These are phyloP conservation scores for Dreissena polymorpha DNA, from an alignment of 1,140 invertebrate genomes.

Conservation along the genomic window DNA sequence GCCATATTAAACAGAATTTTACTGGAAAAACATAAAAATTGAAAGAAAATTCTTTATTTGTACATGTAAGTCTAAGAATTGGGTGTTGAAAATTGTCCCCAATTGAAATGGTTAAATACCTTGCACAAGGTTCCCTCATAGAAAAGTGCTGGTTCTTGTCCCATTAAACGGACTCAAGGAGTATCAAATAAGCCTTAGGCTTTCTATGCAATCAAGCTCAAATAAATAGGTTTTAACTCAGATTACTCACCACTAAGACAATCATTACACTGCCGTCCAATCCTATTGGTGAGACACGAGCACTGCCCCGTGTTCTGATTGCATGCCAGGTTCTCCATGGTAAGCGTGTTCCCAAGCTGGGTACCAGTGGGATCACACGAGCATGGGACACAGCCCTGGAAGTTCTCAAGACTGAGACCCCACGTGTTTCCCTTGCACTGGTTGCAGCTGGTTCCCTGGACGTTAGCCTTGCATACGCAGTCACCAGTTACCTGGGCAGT, in stretches of 20 bases:
- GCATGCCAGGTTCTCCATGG: conserved; percentile 82
- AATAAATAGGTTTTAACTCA: too few species aligned
- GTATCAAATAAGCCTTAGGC: too few species aligned
- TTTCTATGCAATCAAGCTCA: too few species aligned
- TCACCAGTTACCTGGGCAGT: conserved; percentile 81
- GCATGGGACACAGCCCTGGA: conserved; percentile 89
- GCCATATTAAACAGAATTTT: too few species aligned
- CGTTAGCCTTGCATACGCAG: conserved; percentile 96
- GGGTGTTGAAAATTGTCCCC: too few species aligned
- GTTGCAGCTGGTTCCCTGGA: conserved; percentile 95
- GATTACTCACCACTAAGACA: conserved; percentile 94
- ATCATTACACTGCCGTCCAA: conserved; percentile 95
- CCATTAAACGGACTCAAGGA: too few species aligned
- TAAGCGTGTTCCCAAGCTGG: conserved; percentile 52
- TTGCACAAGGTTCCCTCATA: too few species aligned
- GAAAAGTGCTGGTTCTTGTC: too few species aligned
- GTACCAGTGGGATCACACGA: conserved; percentile 75
- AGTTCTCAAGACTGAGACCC: conserved; percentile 85
- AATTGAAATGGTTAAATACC: too few species aligned
- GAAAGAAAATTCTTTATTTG: too few species aligned
- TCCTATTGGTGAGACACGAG: conserved; percentile 93
- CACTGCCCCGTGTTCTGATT: conserved; percentile 93
- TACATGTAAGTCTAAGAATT: too few species aligned
- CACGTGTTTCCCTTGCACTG: conserved; percentile 94
- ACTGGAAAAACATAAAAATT: too few species aligned